Evolutionary conservation across 2,888 invertebrate species (phyloP), one percentile per base, ranked within the genome.

Genomic region (Amiota mariae): DNA sequence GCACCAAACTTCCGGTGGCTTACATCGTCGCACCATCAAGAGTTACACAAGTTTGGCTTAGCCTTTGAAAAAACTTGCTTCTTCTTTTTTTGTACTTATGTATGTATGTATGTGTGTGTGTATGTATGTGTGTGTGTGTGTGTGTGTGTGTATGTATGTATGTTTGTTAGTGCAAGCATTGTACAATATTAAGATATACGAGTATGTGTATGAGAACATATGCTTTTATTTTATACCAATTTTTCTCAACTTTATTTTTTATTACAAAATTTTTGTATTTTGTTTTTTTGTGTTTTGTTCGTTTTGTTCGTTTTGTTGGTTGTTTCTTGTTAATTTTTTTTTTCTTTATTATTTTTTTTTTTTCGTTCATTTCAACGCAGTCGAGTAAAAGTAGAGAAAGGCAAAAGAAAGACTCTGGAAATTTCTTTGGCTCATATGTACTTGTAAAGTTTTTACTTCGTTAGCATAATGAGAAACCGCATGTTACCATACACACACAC

Each of bases 391-490:
- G 24, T 24, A 24, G 24, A 2, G 24, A 24, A 24, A 24, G 24
- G 24, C 24, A 24, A 24, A 24, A 24, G 24, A 20, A 61, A 3
- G 61, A 24, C 54, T 54, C 54, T 63, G 48, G 78, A 77, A 77
- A 78, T 77, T 77, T 79, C 77, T 72, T 78, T 75, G 75, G 78
- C 82, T 81, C 82, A 79, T 79, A 79, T 85, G 84, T 85, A 87
- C 85, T 87, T 85, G 85, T 84, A 87, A 88, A 87, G 82, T 86
- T 87, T 87, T 87, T 85, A 82, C 82, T 81, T 81, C 85, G 85
- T 88, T 87, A 87, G 87, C 85, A 87, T 88, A 87, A 87, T 87
- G 87, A 87, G 88, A 85, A 81, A 86, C 81, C 84, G 81, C 82
- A 85, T 86, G 83, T 80, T 83, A 67, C 67, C 83, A 86, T 82